Evolutionary conservation across 2,888 invertebrate genomes (phyloP).

Genomic region (Busseola fusca): DNA sequence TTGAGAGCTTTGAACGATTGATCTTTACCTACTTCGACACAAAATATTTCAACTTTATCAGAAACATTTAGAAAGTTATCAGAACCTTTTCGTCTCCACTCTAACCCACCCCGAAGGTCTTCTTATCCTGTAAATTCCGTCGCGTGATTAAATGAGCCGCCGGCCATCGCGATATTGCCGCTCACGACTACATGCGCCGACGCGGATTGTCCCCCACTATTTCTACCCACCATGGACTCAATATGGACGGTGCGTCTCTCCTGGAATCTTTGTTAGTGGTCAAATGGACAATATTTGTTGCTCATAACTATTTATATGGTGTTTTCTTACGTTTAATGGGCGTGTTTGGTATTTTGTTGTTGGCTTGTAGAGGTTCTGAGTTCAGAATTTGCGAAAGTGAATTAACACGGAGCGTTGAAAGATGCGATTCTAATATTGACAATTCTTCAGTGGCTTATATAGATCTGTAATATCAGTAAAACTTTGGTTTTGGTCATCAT

Average conservation of each 20-base stretch:
- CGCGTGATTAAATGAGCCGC: slow-evolving; percentile 89
- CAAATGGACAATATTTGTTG: slow-evolving; percentile 66
- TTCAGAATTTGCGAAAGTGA: neutral
- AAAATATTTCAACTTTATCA: neutral
- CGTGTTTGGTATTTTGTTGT: slow-evolving; percentile 51
- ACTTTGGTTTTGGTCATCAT: neutral
- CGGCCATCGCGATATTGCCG: slow-evolving; percentile 87
- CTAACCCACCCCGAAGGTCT: slow-evolving; percentile 59
- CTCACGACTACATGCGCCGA: slow-evolving; percentile 75
- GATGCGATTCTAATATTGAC: neutral
- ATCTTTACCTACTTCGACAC: neutral
- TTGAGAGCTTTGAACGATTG: neutral
- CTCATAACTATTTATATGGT: slow-evolving; percentile 63
- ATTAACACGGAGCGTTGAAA: neutral
- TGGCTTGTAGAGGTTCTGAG: slow-evolving; percentile 15
- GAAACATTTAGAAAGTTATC: no score
- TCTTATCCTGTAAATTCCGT: slow-evolving; percentile 81
- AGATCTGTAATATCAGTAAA: neutral
- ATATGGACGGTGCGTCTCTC: slow-evolving; percentile 48
- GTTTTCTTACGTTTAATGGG: slow-evolving; percentile 51
- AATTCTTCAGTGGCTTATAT: neutral
- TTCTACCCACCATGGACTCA: slow-evolving; percentile 38
- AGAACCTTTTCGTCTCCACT: slow-evolving; percentile 64
- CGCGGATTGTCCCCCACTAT: slow-evolving; percentile 68
- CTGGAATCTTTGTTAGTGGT: slow-evolving; percentile 64